Conservation (phyloP, 2,113 vertebrate species). For the Hippocampus comes region DNA sequence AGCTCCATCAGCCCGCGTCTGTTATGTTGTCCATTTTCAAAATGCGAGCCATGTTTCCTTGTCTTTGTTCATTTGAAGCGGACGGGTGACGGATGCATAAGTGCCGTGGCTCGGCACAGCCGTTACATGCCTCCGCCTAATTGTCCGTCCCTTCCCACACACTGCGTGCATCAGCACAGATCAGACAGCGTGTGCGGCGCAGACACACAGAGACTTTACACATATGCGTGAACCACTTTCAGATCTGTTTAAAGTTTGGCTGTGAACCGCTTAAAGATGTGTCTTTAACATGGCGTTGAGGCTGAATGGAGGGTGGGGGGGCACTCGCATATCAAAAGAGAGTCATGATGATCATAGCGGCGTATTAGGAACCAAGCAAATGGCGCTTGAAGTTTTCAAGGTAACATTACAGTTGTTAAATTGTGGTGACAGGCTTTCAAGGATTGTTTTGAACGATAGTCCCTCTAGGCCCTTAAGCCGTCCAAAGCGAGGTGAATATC, state of each 20-base stretch:
- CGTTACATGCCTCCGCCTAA: constrained; percentile 76
- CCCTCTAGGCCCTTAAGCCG: constrained; percentile 5
- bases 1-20: constrained; percentile 25
- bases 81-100: constrained; percentile 85
- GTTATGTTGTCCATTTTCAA: constrained; percentile 57
- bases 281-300: constrained; percentile 45
- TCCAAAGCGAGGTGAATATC: constrained; percentile 8
- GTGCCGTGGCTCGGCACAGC: constrained; percentile 77
- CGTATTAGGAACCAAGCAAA: constrained; percentile 37
- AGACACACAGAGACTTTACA: constrained; percentile 30
- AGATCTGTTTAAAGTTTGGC: constrained; percentile 52
- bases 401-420: constrained; percentile 15
- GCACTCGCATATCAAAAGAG: constrained; percentile 45
- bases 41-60: constrained; percentile 78
- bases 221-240: constrained; percentile 38
- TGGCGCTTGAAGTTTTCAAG: constrained; percentile 24
- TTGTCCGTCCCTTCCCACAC: constrained; percentile 82
- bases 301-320: constrained; percentile 10
- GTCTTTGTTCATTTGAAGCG: constrained; percentile 78
- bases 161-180: constrained; percentile 84
- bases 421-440: constrained; percentile 8
- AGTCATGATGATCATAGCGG: constrained; percentile 27
- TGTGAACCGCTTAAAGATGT: constrained; percentile 45
- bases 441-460: constrained; percentile 4
- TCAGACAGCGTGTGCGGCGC: constrained; percentile 68